Conservation (phyloP, 2,113 vertebrate genomes). For the Plecotus auritus region DNA sequence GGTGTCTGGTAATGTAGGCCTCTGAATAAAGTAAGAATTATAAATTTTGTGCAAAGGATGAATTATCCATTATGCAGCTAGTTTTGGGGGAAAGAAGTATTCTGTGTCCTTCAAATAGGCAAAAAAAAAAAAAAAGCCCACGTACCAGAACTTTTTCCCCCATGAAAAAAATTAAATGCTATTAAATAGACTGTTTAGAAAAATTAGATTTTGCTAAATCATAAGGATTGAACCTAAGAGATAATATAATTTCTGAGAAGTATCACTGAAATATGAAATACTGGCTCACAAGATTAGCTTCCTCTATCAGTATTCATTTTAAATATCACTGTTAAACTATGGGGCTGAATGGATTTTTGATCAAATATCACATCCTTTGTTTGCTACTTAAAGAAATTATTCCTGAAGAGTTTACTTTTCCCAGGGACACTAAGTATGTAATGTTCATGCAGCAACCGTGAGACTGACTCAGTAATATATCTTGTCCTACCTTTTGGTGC, state of each 20-base stretch:
- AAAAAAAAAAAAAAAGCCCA: not conserved
- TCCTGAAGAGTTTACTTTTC: not conserved
- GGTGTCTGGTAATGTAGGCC: not conserved
- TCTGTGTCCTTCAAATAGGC: not conserved
- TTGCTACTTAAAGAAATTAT: not conserved
- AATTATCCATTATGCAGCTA: not conserved
- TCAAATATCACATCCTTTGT: not conserved
- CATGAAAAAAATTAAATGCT: not conserved
- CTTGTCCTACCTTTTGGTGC: not conserved
- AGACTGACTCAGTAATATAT: not conserved
- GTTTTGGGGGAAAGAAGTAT: not conserved
- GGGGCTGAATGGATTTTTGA: not conserved
- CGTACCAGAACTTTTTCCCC: not conserved
- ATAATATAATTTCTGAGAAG: not conserved
- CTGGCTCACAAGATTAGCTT: not conserved
- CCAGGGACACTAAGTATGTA: not conserved
- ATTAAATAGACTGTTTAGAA: slow-evolving; percentile 20
- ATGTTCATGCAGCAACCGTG: not conserved
- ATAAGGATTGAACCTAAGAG: not conserved
- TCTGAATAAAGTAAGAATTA: not conserved
- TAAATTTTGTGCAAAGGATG: not conserved
- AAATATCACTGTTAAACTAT: slow-evolving; percentile 11
- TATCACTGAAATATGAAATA: not conserved
- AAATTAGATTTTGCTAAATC: not conserved
- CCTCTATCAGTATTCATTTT: not conserved